Base-by-base conservation (phyloP, 2,113 vertebrate genomes). In the Macaca fascicularis region DNA sequence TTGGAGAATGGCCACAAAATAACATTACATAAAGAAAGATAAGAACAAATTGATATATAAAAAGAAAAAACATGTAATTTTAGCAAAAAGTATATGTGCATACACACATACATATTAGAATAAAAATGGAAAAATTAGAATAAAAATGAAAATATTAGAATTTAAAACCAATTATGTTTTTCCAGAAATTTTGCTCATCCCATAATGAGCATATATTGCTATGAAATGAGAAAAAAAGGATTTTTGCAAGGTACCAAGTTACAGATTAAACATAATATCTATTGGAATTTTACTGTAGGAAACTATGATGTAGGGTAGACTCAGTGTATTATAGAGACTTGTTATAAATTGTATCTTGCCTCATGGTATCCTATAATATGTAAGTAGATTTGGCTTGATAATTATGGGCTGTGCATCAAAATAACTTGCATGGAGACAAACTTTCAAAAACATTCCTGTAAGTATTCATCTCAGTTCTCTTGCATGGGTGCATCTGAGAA, bases 51-150 rank as follows among this genome's bases (percentile, higher is more conserved):
- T 70, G 0, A 4, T 32, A n/a, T 55, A 69, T 86, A 14, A 14
- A 64, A 61, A 61, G 59, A 61, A 61, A 30, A 67, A 90, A 57
- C 16, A 57, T 69, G 17, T 82, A 52, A 76, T 64, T 70, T 93
- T 55, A 89, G 30, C 38, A 74, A 55, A 88, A 96, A 72, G 9
- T 90, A 38, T 48, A 40, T 1, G 32, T 10, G 52, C 16, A 75
- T 43, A 86, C 30, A 64, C 6, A 83, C 5, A 78, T 76, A 89
- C 9, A 43, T n/a, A 94, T 69, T 89, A 91, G 32, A 91, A 76
- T 96, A 89, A 91, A 90, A 81, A 25, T 72, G 14, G 81, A 88
- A 27, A 30, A 75, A 94, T 69, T 88, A 91, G 27, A 91, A 72
- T 96, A 81, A 91, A 83, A 76, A 23, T 70, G 10, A 85, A 88